A percentile compares a stretch with the other conserved stretches of the same genome.
Evolutionary conservation across 1,140 invertebrate genomes (phyloP).

Genomic region (Philotrypesis tridentata): DNA sequence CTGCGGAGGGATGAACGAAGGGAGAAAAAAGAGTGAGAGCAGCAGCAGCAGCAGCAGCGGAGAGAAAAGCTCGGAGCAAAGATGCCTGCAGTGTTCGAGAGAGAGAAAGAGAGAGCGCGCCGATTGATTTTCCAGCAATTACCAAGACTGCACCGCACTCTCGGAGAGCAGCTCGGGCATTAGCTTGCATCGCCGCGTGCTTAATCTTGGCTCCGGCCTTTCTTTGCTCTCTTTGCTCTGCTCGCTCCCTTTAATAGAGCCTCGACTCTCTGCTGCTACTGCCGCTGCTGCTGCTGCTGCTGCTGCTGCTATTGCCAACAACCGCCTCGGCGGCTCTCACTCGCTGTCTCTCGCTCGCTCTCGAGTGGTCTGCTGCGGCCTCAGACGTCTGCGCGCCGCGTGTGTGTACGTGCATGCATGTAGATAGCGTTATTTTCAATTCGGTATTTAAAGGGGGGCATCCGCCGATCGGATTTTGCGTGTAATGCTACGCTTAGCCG

Average conservation of each 20-base stretch:
- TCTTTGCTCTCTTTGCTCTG: background rate
- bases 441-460: no score
- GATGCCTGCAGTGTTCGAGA: background rate
- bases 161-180: background rate
- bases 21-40: background rate
- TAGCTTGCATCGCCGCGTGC: conserved; percentile 11
- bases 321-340: no score
- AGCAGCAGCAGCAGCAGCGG: no score
- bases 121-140: conserved; percentile 38
- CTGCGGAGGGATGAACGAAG: background rate
- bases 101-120: background rate
- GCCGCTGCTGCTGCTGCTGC: background rate
- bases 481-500: no score
- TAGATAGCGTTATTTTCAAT: no score
- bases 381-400: no score
- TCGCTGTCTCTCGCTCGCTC: background rate
- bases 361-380: no score
- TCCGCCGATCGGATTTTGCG: no score
- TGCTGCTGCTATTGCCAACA: background rate
- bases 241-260: background rate
- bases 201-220: conserved; percentile 17
- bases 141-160: background rate
- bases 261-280: no score
- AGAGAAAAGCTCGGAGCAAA: background rate
- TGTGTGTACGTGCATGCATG: no score